A percentile compares a stretch with the other conserved stretches of the same genome.
Conservation (phyloP, 2,888 invertebrate species). For the Melinaea menophilus region DNA sequence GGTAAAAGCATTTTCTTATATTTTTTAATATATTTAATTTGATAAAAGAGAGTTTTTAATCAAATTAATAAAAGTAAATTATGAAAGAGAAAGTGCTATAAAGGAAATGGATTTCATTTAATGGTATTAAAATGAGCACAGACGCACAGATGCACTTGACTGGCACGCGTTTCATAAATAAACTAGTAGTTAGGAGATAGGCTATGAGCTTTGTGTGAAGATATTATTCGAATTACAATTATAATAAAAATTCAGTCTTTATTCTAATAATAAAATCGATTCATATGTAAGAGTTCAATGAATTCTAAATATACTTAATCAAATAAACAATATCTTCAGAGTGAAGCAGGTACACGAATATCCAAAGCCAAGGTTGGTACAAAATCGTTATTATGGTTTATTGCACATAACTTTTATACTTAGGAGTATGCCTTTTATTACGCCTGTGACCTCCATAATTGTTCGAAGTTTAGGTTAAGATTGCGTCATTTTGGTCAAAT, state of each 20-base stretch:
- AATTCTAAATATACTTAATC: background rate
- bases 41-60: too few relatives aligned
- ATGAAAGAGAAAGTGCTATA: conserved; percentile 6
- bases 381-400: conserved; percentile 21
- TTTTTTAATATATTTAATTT: too few relatives aligned
- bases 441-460: conserved; percentile 1
- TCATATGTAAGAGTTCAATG: background rate
- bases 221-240: too few relatives aligned
- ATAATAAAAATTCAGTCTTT: too few relatives aligned
- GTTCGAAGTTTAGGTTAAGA: background rate
- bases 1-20: too few relatives aligned
- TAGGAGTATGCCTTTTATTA: background rate
- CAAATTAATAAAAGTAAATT: too few relatives aligned
- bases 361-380: conserved; percentile 9
- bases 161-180: conserved; percentile 5
- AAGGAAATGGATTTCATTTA: conserved; percentile 2
- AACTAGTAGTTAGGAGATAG: background rate
- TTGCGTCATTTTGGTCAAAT: conserved; percentile 1
- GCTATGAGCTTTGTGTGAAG: background rate
- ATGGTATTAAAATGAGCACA: conserved; percentile 3
- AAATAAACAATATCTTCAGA: conserved; percentile 2
- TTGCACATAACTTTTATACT: conserved; percentile 17
- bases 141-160: conserved; percentile 3
- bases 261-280: too few relatives aligned
- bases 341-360: conserved; percentile 10